A percentile compares a stretch with the other conserved stretches of the same genome.
phyloP scores from a whole-genome alignment of 2,113 vertebrate species.

The Furnarius figulus region DNA sequence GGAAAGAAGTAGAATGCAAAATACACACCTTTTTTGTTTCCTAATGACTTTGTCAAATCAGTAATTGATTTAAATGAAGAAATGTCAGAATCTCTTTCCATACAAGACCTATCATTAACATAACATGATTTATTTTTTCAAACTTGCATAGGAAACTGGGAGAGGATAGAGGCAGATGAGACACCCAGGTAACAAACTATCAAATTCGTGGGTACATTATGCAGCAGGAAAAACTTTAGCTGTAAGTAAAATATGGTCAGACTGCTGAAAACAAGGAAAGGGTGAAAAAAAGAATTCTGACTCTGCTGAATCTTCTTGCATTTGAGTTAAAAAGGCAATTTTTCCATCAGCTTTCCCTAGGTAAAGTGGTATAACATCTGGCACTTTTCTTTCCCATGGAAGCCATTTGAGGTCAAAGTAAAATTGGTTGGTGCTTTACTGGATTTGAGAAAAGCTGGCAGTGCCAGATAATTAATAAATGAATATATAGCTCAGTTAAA shows the following conservation, averaged over 20 bases:
- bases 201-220: not conserved
- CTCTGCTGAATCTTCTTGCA: not conserved
- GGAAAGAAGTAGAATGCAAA: not conserved
- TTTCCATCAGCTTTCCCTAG: not conserved
- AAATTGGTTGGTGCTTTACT: accelerated
- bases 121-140: no score
- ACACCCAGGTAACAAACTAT: not conserved
- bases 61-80: not conserved
- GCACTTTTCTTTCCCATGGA: not conserved
- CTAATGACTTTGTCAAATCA: not conserved
- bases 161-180: not conserved
- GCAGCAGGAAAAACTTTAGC: not conserved
- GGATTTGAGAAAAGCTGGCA: not conserved
- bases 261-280: not conserved
- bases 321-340: not conserved
- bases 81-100: not conserved
- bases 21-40: not conserved
- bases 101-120: not conserved
- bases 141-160: not conserved
- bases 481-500: not conserved
- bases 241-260: not conserved
- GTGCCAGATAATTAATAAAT: not conserved
- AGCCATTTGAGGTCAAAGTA: not conserved
- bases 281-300: not conserved
- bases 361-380: not conserved